A percentile compares a stretch with the other conserved stretches of the same genome.
Conservation (phyloP, 2,797 vertebrate genomes). For the Phylloscopus collybita region DNA sequence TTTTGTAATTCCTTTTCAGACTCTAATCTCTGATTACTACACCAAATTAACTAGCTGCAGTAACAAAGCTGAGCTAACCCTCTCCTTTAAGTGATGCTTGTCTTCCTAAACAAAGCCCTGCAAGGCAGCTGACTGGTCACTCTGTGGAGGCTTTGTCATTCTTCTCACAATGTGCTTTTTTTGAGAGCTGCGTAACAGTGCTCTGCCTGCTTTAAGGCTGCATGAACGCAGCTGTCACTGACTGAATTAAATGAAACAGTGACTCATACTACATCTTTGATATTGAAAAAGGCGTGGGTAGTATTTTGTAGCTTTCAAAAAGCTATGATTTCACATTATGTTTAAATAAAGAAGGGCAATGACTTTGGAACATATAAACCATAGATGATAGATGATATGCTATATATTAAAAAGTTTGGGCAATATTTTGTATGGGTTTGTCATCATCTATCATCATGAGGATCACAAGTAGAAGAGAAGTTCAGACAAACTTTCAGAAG, state of each 20-base stretch:
- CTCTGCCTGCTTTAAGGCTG: not conserved
- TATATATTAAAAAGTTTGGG: not conserved
- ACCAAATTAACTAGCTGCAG: not conserved
- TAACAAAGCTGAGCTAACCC: not conserved
- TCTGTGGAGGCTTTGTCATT: not conserved
- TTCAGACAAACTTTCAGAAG: conserved; percentile 1
- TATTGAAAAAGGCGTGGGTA: conserved; percentile 32
- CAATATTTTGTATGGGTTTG: not conserved
- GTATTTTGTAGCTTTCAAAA: conserved; percentile 20
- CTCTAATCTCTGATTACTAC: not conserved
- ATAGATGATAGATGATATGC: not conserved
- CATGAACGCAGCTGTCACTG: conserved; percentile 7
- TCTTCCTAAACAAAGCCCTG: not conserved
- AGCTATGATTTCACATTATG: conserved; percentile 34
- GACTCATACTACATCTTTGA: conserved; percentile 41
- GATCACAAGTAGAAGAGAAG: not conserved
- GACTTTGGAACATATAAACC: not conserved
- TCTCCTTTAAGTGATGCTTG: not conserved
- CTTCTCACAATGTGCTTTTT: not conserved
- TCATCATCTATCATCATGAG: not conserved
- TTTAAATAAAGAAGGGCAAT: conserved; percentile 45
- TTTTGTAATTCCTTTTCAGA: not conserved
- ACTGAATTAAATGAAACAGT: conserved; percentile 42
- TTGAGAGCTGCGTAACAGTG: not conserved
- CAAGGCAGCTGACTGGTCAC: not conserved